These are phyloP conservation scores for Cyphomyrmex costatus DNA, from an alignment of 1,140 invertebrate genomes.

Conservation along the genomic window DNA sequence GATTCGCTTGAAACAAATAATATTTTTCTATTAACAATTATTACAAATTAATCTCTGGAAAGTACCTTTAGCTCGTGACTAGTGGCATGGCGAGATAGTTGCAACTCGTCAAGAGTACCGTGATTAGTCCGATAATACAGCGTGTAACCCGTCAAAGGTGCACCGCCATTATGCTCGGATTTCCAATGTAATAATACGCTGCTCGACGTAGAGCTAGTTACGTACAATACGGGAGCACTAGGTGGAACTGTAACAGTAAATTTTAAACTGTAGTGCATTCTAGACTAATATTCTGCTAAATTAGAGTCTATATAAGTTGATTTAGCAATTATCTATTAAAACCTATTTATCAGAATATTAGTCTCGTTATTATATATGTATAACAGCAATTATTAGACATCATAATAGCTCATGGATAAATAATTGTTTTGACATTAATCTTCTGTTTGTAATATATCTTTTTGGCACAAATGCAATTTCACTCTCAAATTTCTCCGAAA, in stretches of 20 bases:
- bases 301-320: conserved; percentile 20
- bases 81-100: conserved; percentile 89
- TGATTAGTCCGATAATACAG: conserved; percentile 90
- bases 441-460: too few relatives aligned
- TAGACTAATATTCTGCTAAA: conserved; percentile 21
- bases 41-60: not conserved
- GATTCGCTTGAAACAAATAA: not conserved
- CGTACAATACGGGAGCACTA: conserved; percentile 90
- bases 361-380: not conserved
- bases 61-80: conserved; percentile 90
- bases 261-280: conserved; percentile 9
- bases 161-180: conserved; percentile 90
- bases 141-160: conserved; percentile 89
- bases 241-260: conserved; percentile 88
- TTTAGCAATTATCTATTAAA: conserved; percentile 24
- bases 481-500: too few relatives aligned
- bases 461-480: too few relatives aligned
- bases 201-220: conserved; percentile 91
- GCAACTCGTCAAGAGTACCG: conserved; percentile 89
- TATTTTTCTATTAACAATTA: not conserved
- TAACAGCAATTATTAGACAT: not conserved
- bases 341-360: not conserved
- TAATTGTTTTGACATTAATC: conserved; percentile 12
- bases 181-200: conserved; percentile 92
- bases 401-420: not conserved